Base-by-base conservation (phyloP, 2,888 invertebrate species). In the Cataglyphis albicans region DNA sequence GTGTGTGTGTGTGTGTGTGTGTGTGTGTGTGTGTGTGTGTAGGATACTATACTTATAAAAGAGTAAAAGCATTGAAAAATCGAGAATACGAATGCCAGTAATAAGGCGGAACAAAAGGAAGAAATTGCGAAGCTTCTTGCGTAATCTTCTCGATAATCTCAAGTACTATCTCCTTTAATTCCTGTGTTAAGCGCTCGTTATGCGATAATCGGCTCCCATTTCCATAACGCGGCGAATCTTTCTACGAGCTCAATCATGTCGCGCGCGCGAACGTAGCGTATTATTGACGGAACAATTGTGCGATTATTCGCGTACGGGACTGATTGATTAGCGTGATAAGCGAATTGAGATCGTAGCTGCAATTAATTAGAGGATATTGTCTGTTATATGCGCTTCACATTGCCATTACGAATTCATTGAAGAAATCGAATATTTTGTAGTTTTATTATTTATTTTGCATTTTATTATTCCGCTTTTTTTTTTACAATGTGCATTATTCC, bases 281-380 rank as follows among this genome's bases (percentile, higher is more conserved):
- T 80, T 80, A 80, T 80, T 80, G 72, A 80, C 78, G 44, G 72
- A 80, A 80, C 78, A 80, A 80, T 80, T 59, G 72, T 44, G 12
- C 72, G 59, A 80, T 80, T 80, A 80, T 80, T 78, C 78, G 78
- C 32, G 72, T 44, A 59, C 59, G 59, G 12, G 78, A 2, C 78
- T 78, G 78, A 78, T 78, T 78, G 78, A 78, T 78, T 78, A 80
- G 72, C 78, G 78, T 80, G 78, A 80, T 80, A 80, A 72, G 78
- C 78, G 44, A 72, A 80, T 80, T 80, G 78, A 72, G 44, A 80
- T 59, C 72, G 44, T 72, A 80, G 72, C 72, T 72, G 78, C 78
- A 72, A 72, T 80, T 80, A 80, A 80, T 80, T 80, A 80, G 72
- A 61, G 78, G 35, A 80, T 59, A 80, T 80, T 72, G 59, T 21